Evolutionary conservation across 2,113 vertebrate genomes (phyloP).

Genomic region (Siphamia tubifer): DNA sequence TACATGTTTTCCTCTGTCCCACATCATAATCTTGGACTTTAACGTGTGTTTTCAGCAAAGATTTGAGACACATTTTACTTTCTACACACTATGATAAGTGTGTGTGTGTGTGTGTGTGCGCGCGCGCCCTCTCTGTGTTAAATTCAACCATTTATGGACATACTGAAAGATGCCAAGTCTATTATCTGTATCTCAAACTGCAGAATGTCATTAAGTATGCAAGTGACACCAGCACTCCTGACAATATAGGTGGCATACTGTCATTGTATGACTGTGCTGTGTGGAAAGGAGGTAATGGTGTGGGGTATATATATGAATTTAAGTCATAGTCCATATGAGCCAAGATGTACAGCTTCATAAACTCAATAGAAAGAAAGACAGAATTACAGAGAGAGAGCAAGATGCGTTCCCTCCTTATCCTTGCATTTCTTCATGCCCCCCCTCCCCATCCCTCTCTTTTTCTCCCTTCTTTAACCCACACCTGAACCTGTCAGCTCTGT

Average conservation of each 20-base stretch:
- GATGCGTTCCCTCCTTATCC: constrained; percentile 10
- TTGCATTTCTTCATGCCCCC: constrained; percentile 15
- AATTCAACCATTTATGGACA: constrained; percentile 10
- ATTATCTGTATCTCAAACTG: constrained; percentile 31
- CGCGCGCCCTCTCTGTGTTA: neutral
- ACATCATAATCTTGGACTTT: no score
- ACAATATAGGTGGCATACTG: constrained; percentile 50
- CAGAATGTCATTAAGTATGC: constrained; percentile 34
- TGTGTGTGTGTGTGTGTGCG: neutral
- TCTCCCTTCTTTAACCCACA: constrained; percentile 67
- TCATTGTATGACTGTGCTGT: constrained; percentile 37
- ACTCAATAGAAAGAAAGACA: constrained; percentile 37
- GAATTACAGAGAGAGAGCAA: constrained; percentile 35
- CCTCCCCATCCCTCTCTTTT: constrained; percentile 33
- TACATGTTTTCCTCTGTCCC: no score
- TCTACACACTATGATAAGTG: neutral
- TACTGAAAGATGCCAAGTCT: constrained; percentile 6
- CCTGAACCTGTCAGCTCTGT: constrained; percentile 73
- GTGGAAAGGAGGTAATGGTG: constrained; percentile 55
- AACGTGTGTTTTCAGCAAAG: no score
- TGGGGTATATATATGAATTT: constrained; percentile 53
- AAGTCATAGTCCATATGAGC: constrained; percentile 55
- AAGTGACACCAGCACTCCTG: constrained; percentile 32
- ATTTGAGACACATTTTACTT: neutral
- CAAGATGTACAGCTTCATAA: constrained; percentile 49